A percentile compares a stretch with the other conserved stretches of the same genome.
These are phyloP conservation scores for Takifugu flavidus DNA, from an alignment of 2,113 vertebrate genomes.

Conservation along the genomic window DNA sequence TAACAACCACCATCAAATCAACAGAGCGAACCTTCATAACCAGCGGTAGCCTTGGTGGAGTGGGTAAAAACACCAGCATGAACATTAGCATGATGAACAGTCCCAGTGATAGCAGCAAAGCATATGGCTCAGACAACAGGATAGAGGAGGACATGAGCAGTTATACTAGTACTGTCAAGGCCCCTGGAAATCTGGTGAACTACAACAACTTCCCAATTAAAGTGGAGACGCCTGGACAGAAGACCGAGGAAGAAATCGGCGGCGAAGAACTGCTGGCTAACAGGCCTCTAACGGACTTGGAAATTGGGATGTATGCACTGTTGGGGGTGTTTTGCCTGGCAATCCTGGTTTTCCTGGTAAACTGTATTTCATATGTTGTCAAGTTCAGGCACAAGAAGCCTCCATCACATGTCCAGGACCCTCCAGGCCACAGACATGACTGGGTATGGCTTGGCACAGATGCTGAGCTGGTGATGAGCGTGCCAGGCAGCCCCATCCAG, in stretches of 20 bases:
- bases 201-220: conserved; percentile 81
- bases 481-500: conserved; percentile 75
- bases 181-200: conserved; percentile 80
- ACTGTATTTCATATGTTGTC: conserved; percentile 85
- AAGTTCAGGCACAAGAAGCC: conserved; percentile 86
- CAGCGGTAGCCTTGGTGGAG: conserved; percentile 66
- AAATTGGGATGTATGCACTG: conserved; percentile 93
- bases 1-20: conserved; percentile 76
- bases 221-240: conserved; percentile 70
- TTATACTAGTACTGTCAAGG: conserved; percentile 63
- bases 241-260: conserved; percentile 55
- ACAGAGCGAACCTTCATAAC: conserved; percentile 64
- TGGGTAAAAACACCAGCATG: conserved; percentile 48
- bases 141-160: conserved; percentile 57
- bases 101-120: conserved; percentile 42
- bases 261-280: conserved; percentile 68
- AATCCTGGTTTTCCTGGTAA: conserved; percentile 89
- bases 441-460: conserved; percentile 91
- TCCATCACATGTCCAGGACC: conserved; percentile 81
- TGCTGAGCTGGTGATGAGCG: conserved; percentile 84
- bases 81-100: conserved; percentile 49
- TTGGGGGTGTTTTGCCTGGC: conserved; percentile 92
- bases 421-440: conserved; percentile 84
- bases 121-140: conserved; percentile 52
- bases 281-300: conserved; percentile 86